These are phyloP conservation scores for Romanomermis culicivorax DNA, from an alignment of 2,888 invertebrate species.

Conservation along the genomic window DNA sequence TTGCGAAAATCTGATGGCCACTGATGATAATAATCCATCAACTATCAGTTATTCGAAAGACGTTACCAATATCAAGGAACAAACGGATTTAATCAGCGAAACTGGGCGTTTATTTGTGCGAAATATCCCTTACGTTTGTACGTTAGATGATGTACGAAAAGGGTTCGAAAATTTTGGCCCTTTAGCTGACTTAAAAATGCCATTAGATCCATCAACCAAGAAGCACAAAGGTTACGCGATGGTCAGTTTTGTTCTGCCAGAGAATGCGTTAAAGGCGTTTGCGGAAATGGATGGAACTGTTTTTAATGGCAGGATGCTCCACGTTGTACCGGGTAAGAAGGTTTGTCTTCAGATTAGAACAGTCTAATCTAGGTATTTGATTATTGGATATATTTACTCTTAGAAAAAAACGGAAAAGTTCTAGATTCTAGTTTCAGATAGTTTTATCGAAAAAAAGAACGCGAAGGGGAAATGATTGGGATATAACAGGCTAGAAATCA, in stretches of 20 bases:
- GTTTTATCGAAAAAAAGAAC: too few relatives aligned
- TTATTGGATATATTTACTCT: too few relatives aligned
- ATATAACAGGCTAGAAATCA: too few relatives aligned
- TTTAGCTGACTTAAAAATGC: conserved; percentile 61
- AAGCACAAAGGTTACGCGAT: conserved; percentile 78
- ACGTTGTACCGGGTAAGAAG: conserved; percentile 51
- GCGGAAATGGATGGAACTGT: conserved; percentile 66
- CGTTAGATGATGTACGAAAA: conserved; percentile 58
- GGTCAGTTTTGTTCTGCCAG: conserved; percentile 75
- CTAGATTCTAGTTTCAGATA: background rate
- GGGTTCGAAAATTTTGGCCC: conserved; percentile 55
- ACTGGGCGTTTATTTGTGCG: conserved; percentile 77
- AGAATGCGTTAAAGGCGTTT: conserved; percentile 75
- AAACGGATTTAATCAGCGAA: conserved; percentile 23
- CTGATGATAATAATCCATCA: background rate
- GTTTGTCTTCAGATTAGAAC: too few relatives aligned
- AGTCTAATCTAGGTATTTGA: conserved; percentile 9
- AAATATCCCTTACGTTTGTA: conserved; percentile 64
- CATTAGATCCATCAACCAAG: conserved; percentile 57
- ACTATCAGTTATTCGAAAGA: conserved; percentile 6
- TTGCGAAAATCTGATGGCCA: too few relatives aligned
- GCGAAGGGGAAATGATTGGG: background rate
- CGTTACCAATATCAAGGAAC: conserved; percentile 7
- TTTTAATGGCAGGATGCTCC: conserved; percentile 47
- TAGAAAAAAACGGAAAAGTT: background rate